Evolutionary conservation across 2,888 invertebrate genomes (phyloP).

Genomic region (Neelides folsomi): DNA sequence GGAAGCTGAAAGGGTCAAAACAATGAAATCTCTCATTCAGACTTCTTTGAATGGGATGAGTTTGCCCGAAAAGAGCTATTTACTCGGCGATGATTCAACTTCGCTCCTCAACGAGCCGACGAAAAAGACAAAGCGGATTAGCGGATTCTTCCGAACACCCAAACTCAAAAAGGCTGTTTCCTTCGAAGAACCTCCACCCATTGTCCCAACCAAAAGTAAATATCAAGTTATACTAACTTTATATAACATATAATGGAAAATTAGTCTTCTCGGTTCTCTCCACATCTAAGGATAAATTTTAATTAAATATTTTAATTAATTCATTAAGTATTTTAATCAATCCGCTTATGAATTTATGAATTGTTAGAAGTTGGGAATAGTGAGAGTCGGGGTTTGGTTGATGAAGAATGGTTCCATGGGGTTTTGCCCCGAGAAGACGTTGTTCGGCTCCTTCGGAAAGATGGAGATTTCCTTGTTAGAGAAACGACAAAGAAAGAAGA

Average conservation of each 20-base stretch:
- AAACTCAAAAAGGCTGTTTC: constrained; percentile 24
- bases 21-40: constrained; percentile 20
- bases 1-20: constrained; percentile 23
- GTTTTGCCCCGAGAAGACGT: constrained; percentile 92
- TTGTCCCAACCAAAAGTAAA: background rate
- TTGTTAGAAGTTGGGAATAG: background rate
- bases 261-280: too few relatives aligned
- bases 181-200: constrained; percentile 22
- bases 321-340: too few relatives aligned
- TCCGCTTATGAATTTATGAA: too few relatives aligned
- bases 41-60: constrained; percentile 19
- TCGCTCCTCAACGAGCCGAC: constrained; percentile 10
- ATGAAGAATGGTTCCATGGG: constrained; percentile 90
- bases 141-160: constrained; percentile 10
- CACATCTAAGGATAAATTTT: too few relatives aligned
- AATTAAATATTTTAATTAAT: too few relatives aligned
- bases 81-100: constrained; percentile 13
- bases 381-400: constrained; percentile 41
- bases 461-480: constrained; percentile 87
- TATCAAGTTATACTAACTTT: background rate
- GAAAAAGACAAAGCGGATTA: background rate
- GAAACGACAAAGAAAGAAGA: constrained; percentile 85
- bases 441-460: constrained; percentile 68
- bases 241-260: too few relatives aligned
- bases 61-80: constrained; percentile 21